Evolutionary conservation across 2,113 vertebrate species (phyloP), one percentile per base, ranked within the genome.

Genomic region (Montifringilla adamsi): DNA sequence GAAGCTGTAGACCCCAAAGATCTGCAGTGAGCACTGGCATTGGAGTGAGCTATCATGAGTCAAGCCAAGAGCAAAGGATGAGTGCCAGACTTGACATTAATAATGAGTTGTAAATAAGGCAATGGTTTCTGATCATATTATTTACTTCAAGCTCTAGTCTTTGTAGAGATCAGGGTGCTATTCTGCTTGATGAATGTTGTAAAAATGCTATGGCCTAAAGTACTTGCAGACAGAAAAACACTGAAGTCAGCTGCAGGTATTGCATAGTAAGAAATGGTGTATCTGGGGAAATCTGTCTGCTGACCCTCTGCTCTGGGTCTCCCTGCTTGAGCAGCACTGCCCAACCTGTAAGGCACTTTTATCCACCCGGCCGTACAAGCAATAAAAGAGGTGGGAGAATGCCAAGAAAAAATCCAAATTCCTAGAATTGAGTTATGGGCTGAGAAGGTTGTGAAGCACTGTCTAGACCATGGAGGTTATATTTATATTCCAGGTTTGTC

Each of bases 401-500:
- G 33, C 49, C 78, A 85, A 69, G 44, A 93, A 90, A 53, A 73
- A 64, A 41, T 87, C 70, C 31, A 56, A 64, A 79, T 52, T 87
- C 19, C 58, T 68, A 49, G 41, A 60, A 46, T 44, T 90, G 74
- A 87, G 26, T 93, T 94, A 90, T 60, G 31, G 62, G 27, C 70
- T 73, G 37, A 76, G 84, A 83, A 53, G n/a, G 5, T 22, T 49
- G 31, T 87, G 70, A 93, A 91, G 23, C 53, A 37, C 41, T 66
- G 78, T 85, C 75, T 93, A 73, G 82, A 94, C 63, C 53, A 47
- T 52, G 58, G 74, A 90, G 70, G 37, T 91, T 83, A 73, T 91
- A 87, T 94, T 96, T 96, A 79, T 94, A 92, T 96, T 94, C 84
- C 44, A 73, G 56, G 53, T 94, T 96, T 95, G 82, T 91, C 44